phyloP scores from a whole-genome alignment of 1,140 invertebrate genomes.

The Scylla paramamosain region DNA sequence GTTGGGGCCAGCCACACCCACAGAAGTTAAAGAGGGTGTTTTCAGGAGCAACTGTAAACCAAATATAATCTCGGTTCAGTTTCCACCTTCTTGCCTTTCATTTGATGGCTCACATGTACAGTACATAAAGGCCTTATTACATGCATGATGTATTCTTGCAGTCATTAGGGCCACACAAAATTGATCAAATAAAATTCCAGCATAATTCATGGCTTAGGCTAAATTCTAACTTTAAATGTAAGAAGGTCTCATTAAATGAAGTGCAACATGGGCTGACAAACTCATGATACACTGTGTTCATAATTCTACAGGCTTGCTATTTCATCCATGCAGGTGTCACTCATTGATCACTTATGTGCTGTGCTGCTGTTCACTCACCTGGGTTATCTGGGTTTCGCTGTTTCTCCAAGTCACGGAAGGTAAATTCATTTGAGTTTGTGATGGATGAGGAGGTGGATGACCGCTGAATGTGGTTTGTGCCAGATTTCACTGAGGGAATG shows the following conservation, averaged over 20 bases:
- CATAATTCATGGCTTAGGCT: too few relatives aligned
- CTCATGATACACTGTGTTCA: too few relatives aligned
- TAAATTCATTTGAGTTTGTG: conserved; percentile 84
- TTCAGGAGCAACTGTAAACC: not conserved
- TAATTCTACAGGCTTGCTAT: too few relatives aligned
- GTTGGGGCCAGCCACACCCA: conserved; percentile 78
- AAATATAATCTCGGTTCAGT: not conserved
- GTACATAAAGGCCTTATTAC: too few relatives aligned
- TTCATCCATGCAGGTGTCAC: too few relatives aligned
- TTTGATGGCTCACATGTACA: too few relatives aligned
- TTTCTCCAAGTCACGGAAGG: conserved; percentile 82
- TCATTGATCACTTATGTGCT: not conserved
- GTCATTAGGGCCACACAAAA: too few relatives aligned
- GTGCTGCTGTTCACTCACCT: not conserved
- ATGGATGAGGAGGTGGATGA: conserved; percentile 85
- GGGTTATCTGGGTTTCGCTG: not conserved
- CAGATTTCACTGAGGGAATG: conserved; percentile 82
- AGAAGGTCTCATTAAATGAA: too few relatives aligned
- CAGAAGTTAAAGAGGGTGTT: conserved; percentile 78
- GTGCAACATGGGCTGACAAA: too few relatives aligned
- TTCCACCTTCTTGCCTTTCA: not conserved
- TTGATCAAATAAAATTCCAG: too few relatives aligned
- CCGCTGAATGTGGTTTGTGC: conserved; percentile 85
- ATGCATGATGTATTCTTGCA: too few relatives aligned
- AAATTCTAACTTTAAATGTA: too few relatives aligned